Evolutionary conservation across 2,797 vertebrate species (phyloP), one percentile per base, ranked within the genome.

Genomic region (Orestias chungarensis): DNA sequence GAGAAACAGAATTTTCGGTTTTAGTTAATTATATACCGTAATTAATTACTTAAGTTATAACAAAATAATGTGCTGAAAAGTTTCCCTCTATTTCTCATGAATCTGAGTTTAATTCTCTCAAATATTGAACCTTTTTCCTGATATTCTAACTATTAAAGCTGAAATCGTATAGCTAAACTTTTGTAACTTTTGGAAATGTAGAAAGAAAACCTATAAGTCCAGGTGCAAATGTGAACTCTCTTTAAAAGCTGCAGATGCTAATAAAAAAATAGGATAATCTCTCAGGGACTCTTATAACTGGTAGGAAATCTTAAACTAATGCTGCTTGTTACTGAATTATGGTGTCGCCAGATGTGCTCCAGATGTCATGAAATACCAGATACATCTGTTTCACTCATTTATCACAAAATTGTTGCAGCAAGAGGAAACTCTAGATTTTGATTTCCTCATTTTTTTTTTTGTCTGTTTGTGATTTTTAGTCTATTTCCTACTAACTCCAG

Each of bases 381-480:
- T 15, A 31, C 18, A 61, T 64, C 3, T 33, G 27, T 71, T 79
- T 68, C 0, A 42, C 75, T 68, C 11, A 62, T 62, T 40, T 64
- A 5, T 68, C 66, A 64, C 20, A 4, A 35, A 57, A 49, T 54
- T 57, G 44, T 46, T 47, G 49, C n/a, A 46, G 27, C 31, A 67
- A 59, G 75, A 55, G 35, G 42, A 15, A 15, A 20, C 52, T 65
- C 20, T 33, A 42, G 6, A 8, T 5, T 27, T 27, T 44, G 33
- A 10, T 74, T 3, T 0, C 17, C n/a, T 52, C 1, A 27, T 52
- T 5, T 27, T 27, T 27, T 27, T 52, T 25, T 52, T 43, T 33
- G 44, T 81, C 73, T 76, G 76, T 52, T 83, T 66, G 25, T 18
- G 9, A 75, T 80, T 68, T 31, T n/a, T 3, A 55, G 31, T 46